phyloP scores from a whole-genome alignment of 2,113 vertebrate species.

The Murina feae region DNA sequence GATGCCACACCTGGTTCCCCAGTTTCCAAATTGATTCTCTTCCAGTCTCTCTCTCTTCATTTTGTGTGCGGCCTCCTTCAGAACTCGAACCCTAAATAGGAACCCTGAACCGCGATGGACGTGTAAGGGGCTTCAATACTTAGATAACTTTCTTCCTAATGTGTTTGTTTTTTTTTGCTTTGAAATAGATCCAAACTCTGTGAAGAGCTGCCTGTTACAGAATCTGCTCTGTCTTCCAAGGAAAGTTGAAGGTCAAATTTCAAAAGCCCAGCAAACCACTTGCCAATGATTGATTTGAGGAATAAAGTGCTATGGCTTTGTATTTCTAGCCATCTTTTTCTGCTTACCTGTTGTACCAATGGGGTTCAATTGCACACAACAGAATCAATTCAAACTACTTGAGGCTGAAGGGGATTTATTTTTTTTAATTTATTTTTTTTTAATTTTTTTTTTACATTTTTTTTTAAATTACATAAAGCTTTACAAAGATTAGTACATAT shows the following conservation, averaged over 20 bases:
- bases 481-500: too few relatives aligned
- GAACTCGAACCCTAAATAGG: too few relatives aligned
- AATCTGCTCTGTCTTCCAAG: not conserved
- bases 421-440: too few relatives aligned
- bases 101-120: too few relatives aligned
- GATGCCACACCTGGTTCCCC: too few relatives aligned
- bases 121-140: too few relatives aligned
- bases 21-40: too few relatives aligned
- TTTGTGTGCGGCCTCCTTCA: too few relatives aligned
- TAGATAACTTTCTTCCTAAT: conserved; percentile 12
- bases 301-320: not conserved
- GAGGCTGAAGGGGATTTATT: too few relatives aligned
- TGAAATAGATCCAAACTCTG: not conserved
- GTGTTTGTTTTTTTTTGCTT: conserved; percentile 29
- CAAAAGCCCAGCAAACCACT: not conserved
- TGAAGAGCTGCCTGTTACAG: not conserved
- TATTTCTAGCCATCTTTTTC: not conserved
- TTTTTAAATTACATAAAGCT: too few relatives aligned
- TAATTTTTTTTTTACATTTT: too few relatives aligned
- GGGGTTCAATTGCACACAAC: not conserved
- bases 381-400: not conserved
- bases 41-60: too few relatives aligned
- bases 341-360: not conserved
- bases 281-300: not conserved
- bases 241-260: not conserved